Base-by-base conservation (phyloP, 2,888 invertebrate species). In the Hybos culiciformis region DNA sequence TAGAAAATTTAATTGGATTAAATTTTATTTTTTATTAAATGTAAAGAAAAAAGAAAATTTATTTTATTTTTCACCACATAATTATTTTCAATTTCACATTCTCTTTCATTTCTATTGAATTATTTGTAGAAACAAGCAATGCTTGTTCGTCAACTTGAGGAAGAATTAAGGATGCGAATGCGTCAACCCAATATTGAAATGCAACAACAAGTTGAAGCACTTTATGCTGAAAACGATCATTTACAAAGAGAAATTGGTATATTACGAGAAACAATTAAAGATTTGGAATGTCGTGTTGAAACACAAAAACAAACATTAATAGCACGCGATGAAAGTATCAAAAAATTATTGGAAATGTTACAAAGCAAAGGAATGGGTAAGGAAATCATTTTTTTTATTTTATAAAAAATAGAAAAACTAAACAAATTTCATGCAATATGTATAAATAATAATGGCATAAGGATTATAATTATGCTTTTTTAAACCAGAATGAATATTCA, bases 291-390 rank as follows among this genome's bases (percentile, higher is more conserved):
- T 59, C 79, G 96, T 57, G 91, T 94, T 60, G 96, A 96, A 68
- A 93, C 94, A 24, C 96, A 97, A 70, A 96, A 96, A 69, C 94
- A 96, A 71, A 97, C 96, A 37, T 73, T 97, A 53, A 84, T 86
- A 62, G 92, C 96, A 38, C 76, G 96, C 56, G 96, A 97, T 70
- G 96, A 96, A 62, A 94, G 93, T 69, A 96, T 97, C 66, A 96
- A 96, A 73, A 96, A 94, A 70, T 77, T 97, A 58, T 75, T 97
- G 60, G 96, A 97, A 74, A 94, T 97, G 93, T 77, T 97, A 47
- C 94, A 96, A 69, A 91, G 86, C 66, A 93, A 92, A 72, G 92
- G 92, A 67, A 85, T 91, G 78, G 90, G 91, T 90, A 74, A 78
- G 87, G 58, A 19, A 9, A 19, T 11, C 12, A 33, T 11, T 17